Conservation (phyloP, 1,140 invertebrate genomes). For the Cydia strobilella region DNA sequence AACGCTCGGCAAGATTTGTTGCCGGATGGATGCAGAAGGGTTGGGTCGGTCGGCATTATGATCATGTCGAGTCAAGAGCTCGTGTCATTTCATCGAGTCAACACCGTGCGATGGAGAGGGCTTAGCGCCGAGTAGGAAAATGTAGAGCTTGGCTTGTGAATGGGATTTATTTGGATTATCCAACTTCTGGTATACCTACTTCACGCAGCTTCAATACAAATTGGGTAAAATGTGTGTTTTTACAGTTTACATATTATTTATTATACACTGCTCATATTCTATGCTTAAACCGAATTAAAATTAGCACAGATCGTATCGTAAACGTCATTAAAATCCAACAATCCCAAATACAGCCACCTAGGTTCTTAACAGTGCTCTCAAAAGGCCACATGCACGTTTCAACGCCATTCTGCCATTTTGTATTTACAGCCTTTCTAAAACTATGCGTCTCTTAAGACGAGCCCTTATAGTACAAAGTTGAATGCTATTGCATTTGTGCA, state of each 20-base stretch:
- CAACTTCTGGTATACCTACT: neutral
- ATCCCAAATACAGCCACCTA: slow-evolving; percentile 26
- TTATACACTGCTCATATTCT: neutral
- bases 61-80: slow-evolving; percentile 73
- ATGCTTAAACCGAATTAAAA: neutral
- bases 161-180: slow-evolving; percentile 31
- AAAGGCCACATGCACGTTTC: slow-evolving; percentile 19
- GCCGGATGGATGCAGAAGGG: slow-evolving; percentile 77
- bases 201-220: neutral
- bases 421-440: neutral
- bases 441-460: slow-evolving; percentile 8
- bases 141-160: slow-evolving; percentile 51
- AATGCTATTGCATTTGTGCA: neutral
- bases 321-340: slow-evolving; percentile 31
- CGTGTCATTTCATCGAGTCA: slow-evolving; percentile 74
- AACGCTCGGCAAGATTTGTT: slow-evolving; percentile 73
- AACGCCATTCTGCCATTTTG: neutral
- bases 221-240: neutral
- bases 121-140: slow-evolving; percentile 56
- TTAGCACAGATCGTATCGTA: slow-evolving; percentile 3
- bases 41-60: slow-evolving; percentile 69
- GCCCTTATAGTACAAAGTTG: slow-evolving; percentile 11
- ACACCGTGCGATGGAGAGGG: slow-evolving; percentile 74
- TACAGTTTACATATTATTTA: neutral
- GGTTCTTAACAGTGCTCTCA: slow-evolving; percentile 17